Conservation (phyloP, 2,888 invertebrate species). For the Pristionchus arcanus region DNA sequence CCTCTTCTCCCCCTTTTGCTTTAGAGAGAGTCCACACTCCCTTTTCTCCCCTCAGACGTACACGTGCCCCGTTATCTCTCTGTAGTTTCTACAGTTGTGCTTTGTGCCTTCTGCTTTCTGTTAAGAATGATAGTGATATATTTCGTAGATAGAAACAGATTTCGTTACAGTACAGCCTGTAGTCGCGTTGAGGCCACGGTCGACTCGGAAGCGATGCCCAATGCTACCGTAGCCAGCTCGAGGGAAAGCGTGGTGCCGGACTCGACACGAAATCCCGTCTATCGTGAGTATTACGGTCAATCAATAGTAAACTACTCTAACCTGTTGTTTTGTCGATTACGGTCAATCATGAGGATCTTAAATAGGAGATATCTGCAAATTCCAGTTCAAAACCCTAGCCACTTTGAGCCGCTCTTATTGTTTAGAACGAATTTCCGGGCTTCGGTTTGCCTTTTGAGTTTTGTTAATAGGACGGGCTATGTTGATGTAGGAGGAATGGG, state of each 20-base stretch:
- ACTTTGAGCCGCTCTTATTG: too few species aligned
- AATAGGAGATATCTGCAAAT: too few species aligned
- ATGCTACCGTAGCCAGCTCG: not conserved
- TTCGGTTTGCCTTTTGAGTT: too few species aligned
- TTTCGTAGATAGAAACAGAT: too few species aligned
- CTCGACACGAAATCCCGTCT: not conserved
- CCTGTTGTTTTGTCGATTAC: too few species aligned
- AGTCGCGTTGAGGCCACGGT: not conserved
- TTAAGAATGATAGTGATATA: not conserved
- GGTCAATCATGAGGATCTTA: too few species aligned
- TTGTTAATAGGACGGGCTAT: too few species aligned
- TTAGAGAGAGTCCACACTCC: not conserved
- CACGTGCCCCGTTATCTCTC: not conserved
- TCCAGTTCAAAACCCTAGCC: too few species aligned
- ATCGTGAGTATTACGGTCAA: not conserved
- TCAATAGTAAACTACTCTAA: not conserved
- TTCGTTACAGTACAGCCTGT: not conserved
- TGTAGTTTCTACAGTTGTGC: not conserved
- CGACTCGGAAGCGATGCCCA: constrained; percentile 13
- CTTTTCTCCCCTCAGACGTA: not conserved
- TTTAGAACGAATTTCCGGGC: not conserved
- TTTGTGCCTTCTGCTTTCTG: not conserved
- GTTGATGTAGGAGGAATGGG: too few species aligned
- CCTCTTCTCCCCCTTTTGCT: not conserved
- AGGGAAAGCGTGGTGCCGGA: constrained; percentile 7